These are phyloP conservation scores for Alitta virens DNA, from an alignment of 2,888 invertebrate genomes.

Conservation along the genomic window DNA sequence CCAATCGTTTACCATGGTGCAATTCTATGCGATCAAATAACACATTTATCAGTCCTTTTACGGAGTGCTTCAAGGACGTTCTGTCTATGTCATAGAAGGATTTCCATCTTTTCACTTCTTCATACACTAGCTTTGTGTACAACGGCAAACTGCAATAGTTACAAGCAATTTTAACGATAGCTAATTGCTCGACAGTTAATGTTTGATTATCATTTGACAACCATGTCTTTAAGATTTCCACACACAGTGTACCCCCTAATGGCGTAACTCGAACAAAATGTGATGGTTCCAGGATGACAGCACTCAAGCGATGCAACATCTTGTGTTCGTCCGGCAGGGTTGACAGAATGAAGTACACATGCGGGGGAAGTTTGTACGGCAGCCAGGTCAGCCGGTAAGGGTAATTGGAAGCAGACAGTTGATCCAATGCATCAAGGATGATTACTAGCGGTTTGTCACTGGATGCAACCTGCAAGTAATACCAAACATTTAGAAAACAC, in stretches of 20 bases:
- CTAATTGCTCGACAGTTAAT: constrained; percentile 9
- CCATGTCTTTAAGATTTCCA: constrained; percentile 15
- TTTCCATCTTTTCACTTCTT: constrained; percentile 25
- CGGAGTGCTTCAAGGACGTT: constrained; percentile 10
- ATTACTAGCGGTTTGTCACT: constrained; percentile 40
- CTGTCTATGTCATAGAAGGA: constrained; percentile 26
- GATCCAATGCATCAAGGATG: constrained; percentile 41
- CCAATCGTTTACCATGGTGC: constrained; percentile 21
- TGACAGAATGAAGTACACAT: constrained; percentile 44
- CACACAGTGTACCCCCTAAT: constrained; percentile 3
- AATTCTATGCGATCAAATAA: constrained; percentile 23
- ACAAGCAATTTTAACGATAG: constrained; percentile 19
- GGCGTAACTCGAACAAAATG: constrained; percentile 15
- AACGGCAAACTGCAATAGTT: constrained; percentile 25
- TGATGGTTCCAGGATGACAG: background rate
- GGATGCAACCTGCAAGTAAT: constrained; percentile 34
- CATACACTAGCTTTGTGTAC: constrained; percentile 27
- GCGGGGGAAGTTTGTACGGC: constrained; percentile 37
- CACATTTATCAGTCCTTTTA: constrained; percentile 19
- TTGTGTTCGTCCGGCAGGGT: constrained; percentile 30
- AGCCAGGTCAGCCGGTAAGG: constrained; percentile 46
- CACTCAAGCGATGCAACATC: constrained; percentile 57
- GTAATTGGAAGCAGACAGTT: constrained; percentile 34
- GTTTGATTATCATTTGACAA: background rate
- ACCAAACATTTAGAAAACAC: too few relatives aligned